A percentile compares a stretch with the other conserved stretches of the same genome.
These are phyloP conservation scores for Triplophysa siluroides DNA, from an alignment of 2,113 vertebrate species.

Conservation along the genomic window DNA sequence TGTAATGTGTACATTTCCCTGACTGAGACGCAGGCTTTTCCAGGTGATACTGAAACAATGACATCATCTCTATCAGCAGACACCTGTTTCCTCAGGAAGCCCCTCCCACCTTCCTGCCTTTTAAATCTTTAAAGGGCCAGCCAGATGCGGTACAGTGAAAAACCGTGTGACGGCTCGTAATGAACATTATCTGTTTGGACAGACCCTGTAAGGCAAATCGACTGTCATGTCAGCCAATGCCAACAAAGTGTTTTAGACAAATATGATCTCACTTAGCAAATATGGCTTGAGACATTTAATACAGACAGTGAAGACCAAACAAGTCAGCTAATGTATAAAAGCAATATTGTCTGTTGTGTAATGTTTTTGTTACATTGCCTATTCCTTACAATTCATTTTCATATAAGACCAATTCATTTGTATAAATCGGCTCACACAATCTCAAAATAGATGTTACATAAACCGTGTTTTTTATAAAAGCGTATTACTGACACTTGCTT, in stretches of 20 bases:
- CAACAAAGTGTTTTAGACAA: slow-evolving; percentile 19
- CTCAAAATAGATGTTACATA: background rate
- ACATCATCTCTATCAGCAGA: slow-evolving; percentile 71
- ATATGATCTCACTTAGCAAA: slow-evolving; percentile 17
- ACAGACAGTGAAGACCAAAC: background rate
- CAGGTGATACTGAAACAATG: slow-evolving; percentile 75
- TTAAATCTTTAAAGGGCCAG: slow-evolving; percentile 68
- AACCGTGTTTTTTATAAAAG: background rate
- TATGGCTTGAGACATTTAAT: background rate
- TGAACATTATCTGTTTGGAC: slow-evolving; percentile 36
- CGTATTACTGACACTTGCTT: background rate
- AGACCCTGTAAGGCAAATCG: slow-evolving; percentile 12
- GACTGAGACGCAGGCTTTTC: slow-evolving; percentile 50
- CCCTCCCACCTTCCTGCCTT: slow-evolving; percentile 61
- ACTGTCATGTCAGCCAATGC: slow-evolving; percentile 16
- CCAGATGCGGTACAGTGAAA: slow-evolving; percentile 21
- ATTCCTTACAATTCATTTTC: background rate
- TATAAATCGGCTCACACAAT: background rate
- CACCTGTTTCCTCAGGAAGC: slow-evolving; percentile 74
- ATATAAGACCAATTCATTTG: background rate
- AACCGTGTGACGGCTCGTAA: background rate
- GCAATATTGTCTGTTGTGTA: background rate
- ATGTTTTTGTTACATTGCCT: background rate
- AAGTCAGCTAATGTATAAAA: background rate
- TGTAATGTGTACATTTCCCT: slow-evolving; percentile 32